These are phyloP conservation scores for Leptoclinus maculatus DNA, from an alignment of 2,797 vertebrate species.

Conservation along the genomic window DNA sequence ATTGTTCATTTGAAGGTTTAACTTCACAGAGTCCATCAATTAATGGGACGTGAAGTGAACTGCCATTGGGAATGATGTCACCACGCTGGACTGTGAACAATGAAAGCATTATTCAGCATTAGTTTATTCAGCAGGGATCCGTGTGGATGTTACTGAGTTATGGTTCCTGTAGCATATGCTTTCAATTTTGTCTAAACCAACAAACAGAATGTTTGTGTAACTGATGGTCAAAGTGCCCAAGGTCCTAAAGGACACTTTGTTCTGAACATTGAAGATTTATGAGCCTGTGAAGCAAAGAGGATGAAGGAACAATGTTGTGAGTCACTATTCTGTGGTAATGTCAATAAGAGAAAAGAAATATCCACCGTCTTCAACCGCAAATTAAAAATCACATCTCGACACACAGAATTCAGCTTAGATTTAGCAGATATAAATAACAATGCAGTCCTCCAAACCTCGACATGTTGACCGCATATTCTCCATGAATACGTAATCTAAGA, in stretches of 20 bases:
- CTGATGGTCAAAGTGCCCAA: constrained; percentile 74
- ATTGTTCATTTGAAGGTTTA: constrained; percentile 42
- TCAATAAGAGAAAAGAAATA: constrained; percentile 17
- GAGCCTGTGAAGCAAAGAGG: constrained; percentile 66
- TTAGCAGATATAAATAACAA: constrained; percentile 65
- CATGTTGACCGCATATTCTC: constrained; percentile 55
- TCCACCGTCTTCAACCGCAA: constrained; percentile 48
- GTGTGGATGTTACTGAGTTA: constrained; percentile 66
- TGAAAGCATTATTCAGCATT: constrained; percentile 65
- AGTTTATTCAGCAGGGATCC: constrained; percentile 61
- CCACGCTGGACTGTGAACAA: constrained; percentile 42
- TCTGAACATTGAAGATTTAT: constrained; percentile 66
- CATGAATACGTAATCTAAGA: constrained; percentile 61
- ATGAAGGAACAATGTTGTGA: constrained; percentile 62
- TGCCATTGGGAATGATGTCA: constrained; percentile 55
- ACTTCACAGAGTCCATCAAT: constrained; percentile 33
- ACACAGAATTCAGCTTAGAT: constrained; percentile 37
- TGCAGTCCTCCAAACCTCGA: constrained; percentile 39
- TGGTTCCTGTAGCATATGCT: constrained; percentile 75
- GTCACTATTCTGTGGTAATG: constrained; percentile 57
- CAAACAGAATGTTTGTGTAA: constrained; percentile 79
- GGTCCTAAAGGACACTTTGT: constrained; percentile 75
- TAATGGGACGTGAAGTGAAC: constrained; percentile 38
- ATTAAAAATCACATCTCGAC: constrained; percentile 61
- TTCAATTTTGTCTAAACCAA: constrained; percentile 80